Conservation (phyloP, 2,888 invertebrate genomes). For the Lypha dubia region DNA sequence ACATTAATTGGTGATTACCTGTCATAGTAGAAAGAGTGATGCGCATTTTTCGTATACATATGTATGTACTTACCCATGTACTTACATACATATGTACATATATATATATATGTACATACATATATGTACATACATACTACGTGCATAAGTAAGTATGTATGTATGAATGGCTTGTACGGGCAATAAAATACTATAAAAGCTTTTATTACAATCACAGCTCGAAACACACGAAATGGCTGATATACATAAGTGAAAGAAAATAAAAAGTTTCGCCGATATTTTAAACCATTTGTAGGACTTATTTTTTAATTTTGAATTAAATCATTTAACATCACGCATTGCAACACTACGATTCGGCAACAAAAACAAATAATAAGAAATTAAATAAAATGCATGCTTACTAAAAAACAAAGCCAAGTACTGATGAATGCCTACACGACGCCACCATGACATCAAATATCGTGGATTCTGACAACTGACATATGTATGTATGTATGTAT, state of each 20-base stretch:
- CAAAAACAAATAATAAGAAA: conserved; percentile 26
- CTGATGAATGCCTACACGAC: conserved; percentile 67
- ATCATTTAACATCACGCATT: conserved; percentile 34
- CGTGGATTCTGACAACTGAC: conserved; percentile 66
- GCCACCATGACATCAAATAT: conserved; percentile 68
- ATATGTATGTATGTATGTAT: too few relatives aligned
- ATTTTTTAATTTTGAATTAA: conserved; percentile 26
- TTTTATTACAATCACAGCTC: conserved; percentile 37
- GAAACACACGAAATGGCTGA: conserved; percentile 10
- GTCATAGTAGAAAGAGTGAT: conserved; percentile 70
- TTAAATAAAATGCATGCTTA: conserved; percentile 5
- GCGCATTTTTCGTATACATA: conserved; percentile 34
- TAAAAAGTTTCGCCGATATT: conserved; percentile 36
- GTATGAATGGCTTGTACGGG: conserved; percentile 30
- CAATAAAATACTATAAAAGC: conserved; percentile 44
- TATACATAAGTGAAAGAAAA: conserved; percentile 37
- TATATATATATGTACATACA: too few relatives aligned
- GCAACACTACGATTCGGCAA: conserved; percentile 23
- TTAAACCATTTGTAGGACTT: conserved; percentile 30
- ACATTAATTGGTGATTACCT: conserved; percentile 73
- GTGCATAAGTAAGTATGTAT: background rate
- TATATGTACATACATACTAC: too few relatives aligned
- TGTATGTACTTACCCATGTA: too few relatives aligned
- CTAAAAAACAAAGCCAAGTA: conserved; percentile 17
- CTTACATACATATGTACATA: too few relatives aligned